These are phyloP conservation scores for Capricornis sumatraensis DNA, from an alignment of 2,113 vertebrate genomes.

Conservation along the genomic window DNA sequence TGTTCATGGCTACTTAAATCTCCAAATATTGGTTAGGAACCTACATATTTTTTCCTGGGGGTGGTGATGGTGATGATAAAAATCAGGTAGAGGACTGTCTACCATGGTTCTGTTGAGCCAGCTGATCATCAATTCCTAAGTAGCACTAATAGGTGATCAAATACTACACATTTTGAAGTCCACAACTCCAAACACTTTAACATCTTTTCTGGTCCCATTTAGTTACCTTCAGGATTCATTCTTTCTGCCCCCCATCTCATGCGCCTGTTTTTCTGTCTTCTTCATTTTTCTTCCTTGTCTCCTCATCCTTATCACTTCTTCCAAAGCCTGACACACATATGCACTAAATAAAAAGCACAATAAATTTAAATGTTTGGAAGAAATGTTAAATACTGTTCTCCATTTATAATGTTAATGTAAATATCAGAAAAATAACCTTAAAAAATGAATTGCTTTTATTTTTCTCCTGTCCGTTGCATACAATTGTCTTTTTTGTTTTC, in stretches of 20 bases:
- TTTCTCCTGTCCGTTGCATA: background rate
- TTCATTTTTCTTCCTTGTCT: background rate
- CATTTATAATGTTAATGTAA: background rate
- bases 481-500: background rate
- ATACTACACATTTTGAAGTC: background rate
- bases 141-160: background rate
- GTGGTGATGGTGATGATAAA: background rate
- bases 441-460: background rate
- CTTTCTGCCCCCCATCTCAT: background rate
- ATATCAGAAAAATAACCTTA: background rate
- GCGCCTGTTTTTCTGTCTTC: background rate
- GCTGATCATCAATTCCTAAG: background rate
- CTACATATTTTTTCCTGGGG: background rate
- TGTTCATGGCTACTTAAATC: background rate
- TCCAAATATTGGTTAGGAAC: background rate
- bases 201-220: background rate
- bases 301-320: background rate
- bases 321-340: background rate
- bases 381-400: background rate
- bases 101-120: background rate
- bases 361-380: background rate
- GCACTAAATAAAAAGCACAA: background rate
- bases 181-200: background rate
- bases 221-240: background rate
- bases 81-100: background rate